These are phyloP conservation scores for Bugulina stolonifera DNA, from an alignment of 2,888 invertebrate genomes.

Conservation along the genomic window DNA sequence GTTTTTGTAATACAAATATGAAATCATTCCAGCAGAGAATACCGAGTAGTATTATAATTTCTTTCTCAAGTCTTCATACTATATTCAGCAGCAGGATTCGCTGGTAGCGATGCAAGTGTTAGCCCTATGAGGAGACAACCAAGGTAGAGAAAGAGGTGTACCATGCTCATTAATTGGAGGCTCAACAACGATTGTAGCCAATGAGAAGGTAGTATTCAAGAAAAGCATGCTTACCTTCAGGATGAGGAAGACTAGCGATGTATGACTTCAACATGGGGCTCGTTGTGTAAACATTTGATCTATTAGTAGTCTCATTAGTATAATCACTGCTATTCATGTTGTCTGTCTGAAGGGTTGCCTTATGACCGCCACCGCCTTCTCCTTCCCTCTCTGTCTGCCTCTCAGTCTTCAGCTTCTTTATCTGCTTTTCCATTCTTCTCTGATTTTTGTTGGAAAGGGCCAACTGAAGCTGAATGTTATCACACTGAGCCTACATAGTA, in stretches of 20 bases:
- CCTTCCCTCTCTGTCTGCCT: neutral
- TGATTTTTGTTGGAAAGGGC: constrained; percentile 12
- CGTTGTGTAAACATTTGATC: neutral
- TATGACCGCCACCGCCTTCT: neutral
- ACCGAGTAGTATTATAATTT: too few relatives aligned
- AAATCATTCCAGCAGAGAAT: too few relatives aligned
- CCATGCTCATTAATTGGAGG: too few relatives aligned
- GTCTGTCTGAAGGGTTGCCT: neutral
- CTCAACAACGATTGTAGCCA: too few relatives aligned
- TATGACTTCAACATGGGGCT: constrained; percentile 27
- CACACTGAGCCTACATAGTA: constrained; percentile 23
- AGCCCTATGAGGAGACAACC: too few relatives aligned
- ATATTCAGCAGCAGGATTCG: too few relatives aligned
- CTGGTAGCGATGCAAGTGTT: too few relatives aligned
- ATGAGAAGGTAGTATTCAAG: too few relatives aligned
- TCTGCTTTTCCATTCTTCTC: constrained; percentile 11
- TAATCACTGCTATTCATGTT: neutral
- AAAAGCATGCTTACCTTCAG: constrained; percentile 30
- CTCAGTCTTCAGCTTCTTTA: constrained; percentile 15
- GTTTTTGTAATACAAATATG: too few relatives aligned
- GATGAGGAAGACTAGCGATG: constrained; percentile 25
- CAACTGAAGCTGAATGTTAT: constrained; percentile 17
- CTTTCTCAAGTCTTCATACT: too few relatives aligned
- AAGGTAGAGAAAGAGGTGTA: too few relatives aligned
- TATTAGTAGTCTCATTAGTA: too few relatives aligned